These are phyloP conservation scores for Thaumetopoea pityocampa DNA, from an alignment of 1,140 invertebrate species.

Conservation along the genomic window DNA sequence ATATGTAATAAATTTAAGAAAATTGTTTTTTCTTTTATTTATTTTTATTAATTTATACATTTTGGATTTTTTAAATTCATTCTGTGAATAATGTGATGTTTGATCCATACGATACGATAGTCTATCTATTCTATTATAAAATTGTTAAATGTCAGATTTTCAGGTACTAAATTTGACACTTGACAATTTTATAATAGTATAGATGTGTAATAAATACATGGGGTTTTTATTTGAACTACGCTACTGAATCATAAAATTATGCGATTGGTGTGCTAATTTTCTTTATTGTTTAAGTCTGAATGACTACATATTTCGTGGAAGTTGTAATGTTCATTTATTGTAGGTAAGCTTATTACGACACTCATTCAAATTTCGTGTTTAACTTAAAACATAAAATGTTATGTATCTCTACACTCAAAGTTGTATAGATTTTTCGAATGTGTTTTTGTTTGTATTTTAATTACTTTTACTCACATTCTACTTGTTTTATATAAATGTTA, in stretches of 20 bases:
- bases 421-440: too few species aligned
- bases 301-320: background rate
- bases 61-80: background rate
- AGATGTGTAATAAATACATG: constrained; percentile 9
- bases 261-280: background rate
- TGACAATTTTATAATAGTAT: background rate
- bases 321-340: too few species aligned
- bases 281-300: background rate
- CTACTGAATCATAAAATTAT: constrained; percentile 5
- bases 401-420: too few species aligned
- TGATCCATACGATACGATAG: too few species aligned
- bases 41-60: background rate
- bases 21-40: constrained; percentile 3
- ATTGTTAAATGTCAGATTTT: constrained; percentile 1
- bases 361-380: too few species aligned
- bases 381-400: too few species aligned
- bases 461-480: too few species aligned
- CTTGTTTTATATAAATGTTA: too few species aligned
- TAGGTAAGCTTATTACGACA: too few species aligned
- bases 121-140: too few species aligned
- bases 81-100: constrained; percentile 2
- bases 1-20: constrained; percentile 10
- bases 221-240: constrained; percentile 5
- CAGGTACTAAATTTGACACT: constrained; percentile 5
- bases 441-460: too few species aligned